A percentile compares a stretch with the other conserved stretches of the same genome.
These are phyloP conservation scores for Odocoileus hemionus DNA, from an alignment of 2,113 vertebrate species.

Conservation along the genomic window DNA sequence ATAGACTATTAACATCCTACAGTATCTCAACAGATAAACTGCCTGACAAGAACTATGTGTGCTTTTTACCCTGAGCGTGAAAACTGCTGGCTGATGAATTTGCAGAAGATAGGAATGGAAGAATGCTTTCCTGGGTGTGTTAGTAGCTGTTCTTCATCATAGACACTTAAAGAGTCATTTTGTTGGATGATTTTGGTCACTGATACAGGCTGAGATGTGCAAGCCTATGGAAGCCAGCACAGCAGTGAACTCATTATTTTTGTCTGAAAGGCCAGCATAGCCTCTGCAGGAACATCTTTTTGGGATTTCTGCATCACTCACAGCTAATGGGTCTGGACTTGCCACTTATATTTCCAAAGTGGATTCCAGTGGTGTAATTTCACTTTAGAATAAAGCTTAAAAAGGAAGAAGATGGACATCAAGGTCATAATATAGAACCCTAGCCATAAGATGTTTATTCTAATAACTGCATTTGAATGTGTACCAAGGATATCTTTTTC, in stretches of 20 bases:
- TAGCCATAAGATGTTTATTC: background rate
- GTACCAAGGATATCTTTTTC: background rate
- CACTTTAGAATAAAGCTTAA: slow-evolving; percentile 25
- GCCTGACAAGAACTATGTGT: slow-evolving; percentile 15
- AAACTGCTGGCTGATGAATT: slow-evolving; percentile 23
- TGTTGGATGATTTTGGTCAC: slow-evolving; percentile 24
- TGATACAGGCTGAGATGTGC: slow-evolving; percentile 25
- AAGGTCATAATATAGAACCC: background rate
- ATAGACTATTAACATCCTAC: background rate
- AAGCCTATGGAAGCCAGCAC: background rate
- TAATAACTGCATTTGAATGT: background rate
- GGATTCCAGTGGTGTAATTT: slow-evolving; percentile 3
- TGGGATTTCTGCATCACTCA: slow-evolving; percentile 50
- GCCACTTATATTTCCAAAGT: slow-evolving; percentile 46
- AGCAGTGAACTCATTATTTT: slow-evolving; percentile 49
- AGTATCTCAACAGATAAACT: background rate
- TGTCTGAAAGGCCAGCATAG: slow-evolving; percentile 26
- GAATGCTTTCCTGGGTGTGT: background rate
- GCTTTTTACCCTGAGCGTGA: background rate
- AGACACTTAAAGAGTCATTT: slow-evolving; percentile 38
- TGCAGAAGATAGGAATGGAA: background rate
- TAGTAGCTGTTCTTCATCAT: slow-evolving; percentile 41
- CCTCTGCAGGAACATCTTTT: slow-evolving; percentile 5
- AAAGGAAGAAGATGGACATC: background rate
- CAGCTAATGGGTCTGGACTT: slow-evolving; percentile 43